phyloP scores from a whole-genome alignment of 1,140 invertebrate species.

The Drosophila nannoptera region DNA sequence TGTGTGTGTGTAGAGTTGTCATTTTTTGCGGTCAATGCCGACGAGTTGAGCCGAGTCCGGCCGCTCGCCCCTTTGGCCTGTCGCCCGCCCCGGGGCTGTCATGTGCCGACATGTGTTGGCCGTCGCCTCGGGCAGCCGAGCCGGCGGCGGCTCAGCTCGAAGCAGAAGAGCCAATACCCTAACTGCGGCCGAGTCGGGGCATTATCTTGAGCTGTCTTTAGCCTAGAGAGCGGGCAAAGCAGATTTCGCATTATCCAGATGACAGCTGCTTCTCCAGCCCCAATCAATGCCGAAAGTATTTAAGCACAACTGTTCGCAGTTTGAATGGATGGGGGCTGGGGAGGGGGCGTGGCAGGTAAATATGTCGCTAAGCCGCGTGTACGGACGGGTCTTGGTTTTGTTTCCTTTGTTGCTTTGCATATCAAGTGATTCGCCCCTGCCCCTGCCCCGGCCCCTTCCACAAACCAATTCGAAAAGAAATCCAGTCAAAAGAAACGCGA shows the following conservation, averaged over 20 bases:
- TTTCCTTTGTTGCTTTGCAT: constrained; percentile 42
- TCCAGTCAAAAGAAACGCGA: constrained; percentile 1
- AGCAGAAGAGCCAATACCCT: neutral
- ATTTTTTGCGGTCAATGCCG: constrained; percentile 75
- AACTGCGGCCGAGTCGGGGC: too few relatives aligned
- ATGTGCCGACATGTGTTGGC: constrained; percentile 35
- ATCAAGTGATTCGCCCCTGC: constrained; percentile 52
- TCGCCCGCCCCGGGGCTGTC: constrained; percentile 10
- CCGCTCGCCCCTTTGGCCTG: constrained; percentile 1
- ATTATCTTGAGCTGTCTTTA: too few relatives aligned
- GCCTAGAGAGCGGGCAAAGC: too few relatives aligned
- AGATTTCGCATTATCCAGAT: too few relatives aligned
- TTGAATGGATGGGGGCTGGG: constrained; percentile 9
- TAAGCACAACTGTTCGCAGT: constrained; percentile 3
- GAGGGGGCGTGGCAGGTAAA: constrained; percentile 11
- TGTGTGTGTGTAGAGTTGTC: constrained; percentile 8
- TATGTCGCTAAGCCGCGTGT: constrained; percentile 19
- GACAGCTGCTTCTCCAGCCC: too few relatives aligned
- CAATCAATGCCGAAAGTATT: constrained; percentile 16
- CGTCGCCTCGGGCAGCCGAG: constrained; percentile 30
- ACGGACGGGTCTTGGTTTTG: constrained; percentile 11
- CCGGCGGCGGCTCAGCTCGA: neutral
- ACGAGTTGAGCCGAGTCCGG: constrained; percentile 24
- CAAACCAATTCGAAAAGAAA: neutral
- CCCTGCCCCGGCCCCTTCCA: neutral